Base-by-base conservation (phyloP, 37 sponge, comb jelly and placozoan species). In the Trichoplax adhaerens region DNA sequence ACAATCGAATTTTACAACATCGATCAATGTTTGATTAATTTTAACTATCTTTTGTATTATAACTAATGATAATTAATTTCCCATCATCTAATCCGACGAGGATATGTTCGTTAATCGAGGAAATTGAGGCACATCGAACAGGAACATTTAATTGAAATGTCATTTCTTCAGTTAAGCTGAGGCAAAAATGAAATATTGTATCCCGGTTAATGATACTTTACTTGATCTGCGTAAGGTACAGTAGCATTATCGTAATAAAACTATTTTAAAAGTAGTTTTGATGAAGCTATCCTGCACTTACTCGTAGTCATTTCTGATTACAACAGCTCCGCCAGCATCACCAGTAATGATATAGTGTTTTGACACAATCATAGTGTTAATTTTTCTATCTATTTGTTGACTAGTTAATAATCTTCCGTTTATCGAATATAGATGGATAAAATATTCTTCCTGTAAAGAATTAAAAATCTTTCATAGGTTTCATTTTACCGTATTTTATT, bases 81-180 rank as follows among this genome's bases (percentile, higher is more conserved):
- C 91, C 87, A 57, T 76, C 77, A 53, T 58, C 54, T 62, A 90
- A 80, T 59, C 87, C 91, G 51, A 81, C 86, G 2, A 90, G 67
- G 7, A 90, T 10, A 57, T 90, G 87, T 50, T 78, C 86, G 58
- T 69, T 62, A 56, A 77, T 72, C 6, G 66, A 56, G 1, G 74
- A 69, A 0, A 81, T 52, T 1, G 76, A 73, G n/a, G 82, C 61
- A 71, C 86, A 81, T 29, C 65, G 12, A 8, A 86, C 62, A 4
- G 78, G 54, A 49, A 76, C 76, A 47, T 75, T 69, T 58, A 86
- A 58, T 29, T 86, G 78, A 68, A 86, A 57, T 72, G 72, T 81
- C 56, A 58, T 71, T 48, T 76, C 12, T 77, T 78, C 76, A 52
- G 29, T 50, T 29, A 86, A 62, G 61, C 86, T 86, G 76, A 52